These are phyloP conservation scores for Passer domesticus DNA, from an alignment of 2,113 vertebrate genomes.

Conservation along the genomic window DNA sequence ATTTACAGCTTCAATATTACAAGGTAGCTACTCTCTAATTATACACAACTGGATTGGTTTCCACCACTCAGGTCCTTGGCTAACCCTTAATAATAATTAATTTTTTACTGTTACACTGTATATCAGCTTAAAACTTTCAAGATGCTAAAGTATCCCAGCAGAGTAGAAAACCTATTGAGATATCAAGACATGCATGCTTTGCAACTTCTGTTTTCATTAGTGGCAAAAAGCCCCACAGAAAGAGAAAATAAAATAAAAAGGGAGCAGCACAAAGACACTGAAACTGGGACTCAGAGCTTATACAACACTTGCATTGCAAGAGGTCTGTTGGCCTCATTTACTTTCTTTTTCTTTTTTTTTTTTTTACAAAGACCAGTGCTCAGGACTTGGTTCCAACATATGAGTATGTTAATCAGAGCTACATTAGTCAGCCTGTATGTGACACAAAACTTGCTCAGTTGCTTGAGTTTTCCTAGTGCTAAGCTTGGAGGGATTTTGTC, in stretches of 20 bases:
- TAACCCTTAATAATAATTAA: constrained; percentile 76
- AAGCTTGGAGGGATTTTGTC: neutral
- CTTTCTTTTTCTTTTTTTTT: neutral
- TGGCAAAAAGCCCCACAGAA: constrained; percentile 38
- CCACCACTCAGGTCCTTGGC: constrained; percentile 51
- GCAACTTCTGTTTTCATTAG: constrained; percentile 71
- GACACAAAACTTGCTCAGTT: neutral
- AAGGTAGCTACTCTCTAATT: constrained; percentile 78
- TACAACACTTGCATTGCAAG: neutral
- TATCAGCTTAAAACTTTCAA: constrained; percentile 76
- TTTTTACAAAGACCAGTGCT: neutral
- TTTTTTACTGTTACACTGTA: constrained; percentile 68
- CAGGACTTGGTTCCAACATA: neutral
- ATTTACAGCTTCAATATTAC: constrained; percentile 72
- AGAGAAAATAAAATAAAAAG: neutral
- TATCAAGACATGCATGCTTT: constrained; percentile 67
- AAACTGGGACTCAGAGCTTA: neutral
- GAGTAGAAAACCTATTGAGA: constrained; percentile 74
- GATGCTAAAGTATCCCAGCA: constrained; percentile 58
- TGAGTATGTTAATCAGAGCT: neutral
- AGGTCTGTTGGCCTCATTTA: neutral
- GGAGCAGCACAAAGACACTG: constrained; percentile 17
- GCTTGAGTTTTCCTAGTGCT: neutral
- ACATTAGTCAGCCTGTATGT: neutral
- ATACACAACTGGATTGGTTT: constrained; percentile 70